phyloP scores from a whole-genome alignment of 2,888 invertebrate species.

The Helicoverpa assulta region DNA sequence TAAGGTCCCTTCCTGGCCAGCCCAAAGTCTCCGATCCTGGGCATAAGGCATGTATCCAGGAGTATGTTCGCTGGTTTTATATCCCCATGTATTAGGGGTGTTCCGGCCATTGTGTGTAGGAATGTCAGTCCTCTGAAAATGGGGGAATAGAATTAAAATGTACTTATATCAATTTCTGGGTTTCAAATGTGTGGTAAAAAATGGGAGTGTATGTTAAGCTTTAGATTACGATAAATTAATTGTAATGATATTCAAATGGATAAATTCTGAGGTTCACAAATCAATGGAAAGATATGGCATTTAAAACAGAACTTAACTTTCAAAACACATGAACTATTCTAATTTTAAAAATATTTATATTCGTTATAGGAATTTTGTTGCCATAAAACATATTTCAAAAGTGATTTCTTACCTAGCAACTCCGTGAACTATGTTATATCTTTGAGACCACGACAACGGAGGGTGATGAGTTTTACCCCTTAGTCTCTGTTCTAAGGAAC shows the following conservation, averaged over 20 bases:
- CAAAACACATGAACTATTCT: too few relatives aligned
- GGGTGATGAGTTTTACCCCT: conserved; percentile 79
- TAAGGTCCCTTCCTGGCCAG: conserved; percentile 92
- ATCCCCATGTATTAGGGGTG: conserved; percentile 98
- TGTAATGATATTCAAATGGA: too few relatives aligned
- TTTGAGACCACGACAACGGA: conserved; percentile 94
- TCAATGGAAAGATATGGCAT: too few relatives aligned
- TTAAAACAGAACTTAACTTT: too few relatives aligned
- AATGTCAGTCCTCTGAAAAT: conserved; percentile 95
- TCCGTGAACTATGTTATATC: conserved; percentile 95
- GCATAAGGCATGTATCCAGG: conserved; percentile 95
- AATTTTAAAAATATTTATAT: too few relatives aligned
- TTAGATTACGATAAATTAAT: too few relatives aligned
- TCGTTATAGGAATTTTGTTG: background rate
- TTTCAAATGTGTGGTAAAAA: too few relatives aligned
- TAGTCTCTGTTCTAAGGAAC: conserved; percentile 96
- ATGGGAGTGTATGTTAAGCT: too few relatives aligned
- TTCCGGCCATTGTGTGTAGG: conserved; percentile 94
- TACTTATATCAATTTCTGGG: too few relatives aligned
- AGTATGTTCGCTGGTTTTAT: conserved; percentile 99
- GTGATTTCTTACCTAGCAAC: conserved; percentile 92
- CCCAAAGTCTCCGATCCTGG: conserved; percentile 99
- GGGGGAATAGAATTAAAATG: too few relatives aligned
- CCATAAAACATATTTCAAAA: background rate
- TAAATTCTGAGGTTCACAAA: too few relatives aligned